Evolutionary conservation across 2,888 invertebrate species (phyloP).

Genomic region (Erebia ligea): DNA sequence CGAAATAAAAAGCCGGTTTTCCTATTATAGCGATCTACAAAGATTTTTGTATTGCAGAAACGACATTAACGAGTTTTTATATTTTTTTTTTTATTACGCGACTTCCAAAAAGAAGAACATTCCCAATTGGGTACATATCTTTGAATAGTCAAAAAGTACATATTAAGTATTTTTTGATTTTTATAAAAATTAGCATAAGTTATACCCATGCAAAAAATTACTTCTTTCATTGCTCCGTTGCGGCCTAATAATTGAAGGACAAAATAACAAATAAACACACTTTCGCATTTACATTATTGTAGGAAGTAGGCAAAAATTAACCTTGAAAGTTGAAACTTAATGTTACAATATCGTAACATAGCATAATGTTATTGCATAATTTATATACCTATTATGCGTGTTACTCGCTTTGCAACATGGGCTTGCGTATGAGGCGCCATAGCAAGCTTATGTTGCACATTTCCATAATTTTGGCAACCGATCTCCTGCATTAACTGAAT

Average conservation of each 20-base stretch:
- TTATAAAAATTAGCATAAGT: no score
- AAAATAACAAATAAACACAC: no score
- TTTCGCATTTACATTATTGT: no score
- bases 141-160: no score
- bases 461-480: conserved; percentile 4
- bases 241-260: no score
- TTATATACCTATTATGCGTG: background rate
- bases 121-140: no score
- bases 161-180: no score
- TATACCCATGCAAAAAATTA: no score
- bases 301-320: background rate
- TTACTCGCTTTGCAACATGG: background rate
- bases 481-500: background rate
- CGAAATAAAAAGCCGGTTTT: background rate
- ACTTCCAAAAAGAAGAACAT: no score
- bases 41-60: background rate
- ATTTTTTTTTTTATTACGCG: no score
- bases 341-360: background rate
- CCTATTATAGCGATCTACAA: background rate
- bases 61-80: background rate
- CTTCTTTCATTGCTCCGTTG: no score
- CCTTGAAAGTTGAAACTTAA: background rate
- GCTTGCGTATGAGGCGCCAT: background rate
- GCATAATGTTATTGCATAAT: background rate
- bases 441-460: background rate